Evolutionary conservation across 2,888 invertebrate species (phyloP), one percentile per base, ranked within the genome.

Genomic region (Erebia epiphron): DNA sequence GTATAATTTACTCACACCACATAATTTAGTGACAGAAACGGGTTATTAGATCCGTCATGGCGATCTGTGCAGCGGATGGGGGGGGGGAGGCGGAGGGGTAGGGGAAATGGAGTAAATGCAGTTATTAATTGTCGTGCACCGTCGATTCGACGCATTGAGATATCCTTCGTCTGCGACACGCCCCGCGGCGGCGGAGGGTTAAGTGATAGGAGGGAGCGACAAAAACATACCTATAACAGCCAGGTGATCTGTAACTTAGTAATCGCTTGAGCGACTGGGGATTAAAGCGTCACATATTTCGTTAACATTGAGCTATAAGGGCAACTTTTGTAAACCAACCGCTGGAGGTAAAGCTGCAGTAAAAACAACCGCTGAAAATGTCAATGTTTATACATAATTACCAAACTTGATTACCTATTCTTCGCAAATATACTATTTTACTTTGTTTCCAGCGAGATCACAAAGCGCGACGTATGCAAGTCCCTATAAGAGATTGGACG

Each of bases 131-230:
- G 69, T 63, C 62, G 64, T 52, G 11, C 21, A 50, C 35, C 67
- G 61, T 68, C 65, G 70, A 70, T 73, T 70, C 52, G 56, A 65
- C 67, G 70, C 67, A 66, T 64, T 66, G 63, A 75, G 75, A 75
- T 73, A 73, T 73, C 70, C 68, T 67, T 64, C 57, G 62, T 70
- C 50, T 14, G 14, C 65, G 65, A 41, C 65, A 65, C 68, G 58
- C 57, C 57, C 11, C 68, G 46, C 26, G 9, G 66, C 11, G 41
- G 26, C 18, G 18, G 46, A 26, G 56, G 54, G 14, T 67, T 60
- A 70, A 67, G 46, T 52, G 16, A 26, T 5, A 46, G 16, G 63
- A 67, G 46, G 43, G 35, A 67, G 64, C 52, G 68, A 60, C 60
- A n/a, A 5, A n/a, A 43, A 16, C 41, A 43, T n/a, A n/a, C 16